phyloP scores from a whole-genome alignment of 2,797 vertebrate genomes.

The Parauchenoglanis ngamensis region DNA sequence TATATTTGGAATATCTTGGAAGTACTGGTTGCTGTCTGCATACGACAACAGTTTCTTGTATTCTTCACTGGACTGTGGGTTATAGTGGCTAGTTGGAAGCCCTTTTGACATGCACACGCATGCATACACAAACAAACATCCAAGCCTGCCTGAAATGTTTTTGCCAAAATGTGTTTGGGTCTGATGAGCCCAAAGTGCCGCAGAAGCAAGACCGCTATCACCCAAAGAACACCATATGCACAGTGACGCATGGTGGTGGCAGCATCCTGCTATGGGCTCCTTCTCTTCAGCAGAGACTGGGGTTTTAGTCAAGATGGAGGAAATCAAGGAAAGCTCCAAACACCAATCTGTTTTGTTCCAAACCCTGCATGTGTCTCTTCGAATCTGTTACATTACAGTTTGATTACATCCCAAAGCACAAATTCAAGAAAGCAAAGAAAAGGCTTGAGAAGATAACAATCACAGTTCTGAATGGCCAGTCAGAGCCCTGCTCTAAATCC shows the following conservation, averaged over 20 bases:
- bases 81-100: background rate
- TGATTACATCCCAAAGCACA: background rate
- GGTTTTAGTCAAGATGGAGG: background rate
- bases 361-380: background rate
- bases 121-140: too few relatives aligned
- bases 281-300: background rate
- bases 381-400: background rate
- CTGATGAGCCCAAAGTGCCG: background rate
- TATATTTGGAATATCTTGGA: background rate
- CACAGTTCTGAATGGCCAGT: background rate
- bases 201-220: background rate
- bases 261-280: background rate
- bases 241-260: background rate
- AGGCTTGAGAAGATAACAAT: background rate
- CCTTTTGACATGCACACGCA: background rate
- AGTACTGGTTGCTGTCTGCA: background rate
- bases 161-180: background rate
- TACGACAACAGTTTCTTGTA: background rate
- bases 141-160: background rate
- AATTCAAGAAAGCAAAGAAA: background rate
- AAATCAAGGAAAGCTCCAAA: background rate
- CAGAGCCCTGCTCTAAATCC: background rate
- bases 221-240: background rate
- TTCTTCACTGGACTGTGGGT: background rate
- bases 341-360: background rate